phyloP scores from a whole-genome alignment of 2,888 invertebrate genomes.

The Caprella mutica region DNA sequence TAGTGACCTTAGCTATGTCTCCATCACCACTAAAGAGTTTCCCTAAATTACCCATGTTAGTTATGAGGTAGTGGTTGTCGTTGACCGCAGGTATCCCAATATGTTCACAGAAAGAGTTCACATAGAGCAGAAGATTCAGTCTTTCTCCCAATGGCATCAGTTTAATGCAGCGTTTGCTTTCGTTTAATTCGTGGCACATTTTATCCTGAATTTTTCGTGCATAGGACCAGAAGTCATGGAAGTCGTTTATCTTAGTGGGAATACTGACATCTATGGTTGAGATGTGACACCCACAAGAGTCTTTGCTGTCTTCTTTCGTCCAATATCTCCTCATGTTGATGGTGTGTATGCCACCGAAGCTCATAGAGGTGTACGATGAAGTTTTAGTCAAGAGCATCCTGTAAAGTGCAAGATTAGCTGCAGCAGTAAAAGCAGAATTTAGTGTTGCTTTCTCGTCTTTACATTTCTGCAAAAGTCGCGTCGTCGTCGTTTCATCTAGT shows the following conservation, averaged over 20 bases:
- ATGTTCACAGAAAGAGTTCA: conserved; percentile 18
- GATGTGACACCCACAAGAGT: conserved; percentile 33
- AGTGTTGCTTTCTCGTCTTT: conserved; percentile 33
- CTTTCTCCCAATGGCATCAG: conserved; percentile 26
- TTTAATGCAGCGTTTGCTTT: conserved; percentile 21
- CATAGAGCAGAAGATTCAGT: conserved; percentile 15
- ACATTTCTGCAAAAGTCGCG: conserved; percentile 20
- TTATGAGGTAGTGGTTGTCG: conserved; percentile 34
- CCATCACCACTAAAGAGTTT: conserved; percentile 26
- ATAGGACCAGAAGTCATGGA: conserved; percentile 30
- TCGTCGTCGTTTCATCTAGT: conserved; percentile 22
- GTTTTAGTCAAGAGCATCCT: conserved; percentile 19
- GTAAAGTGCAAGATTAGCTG: conserved; percentile 30
- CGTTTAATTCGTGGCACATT: conserved; percentile 20
- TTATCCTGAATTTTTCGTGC: conserved; percentile 26
- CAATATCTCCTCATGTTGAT: conserved; percentile 34
- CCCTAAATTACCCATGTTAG: conserved; percentile 34
- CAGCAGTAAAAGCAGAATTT: conserved; percentile 34
- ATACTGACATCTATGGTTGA: conserved; percentile 28
- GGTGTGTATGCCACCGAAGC: conserved; percentile 27
- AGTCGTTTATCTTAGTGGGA: conserved; percentile 13
- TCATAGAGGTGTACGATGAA: conserved; percentile 5
- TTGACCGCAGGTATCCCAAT: conserved; percentile 23
- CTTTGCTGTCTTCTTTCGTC: conserved; percentile 15
- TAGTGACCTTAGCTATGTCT: conserved; percentile 26